Evolutionary conservation across 2,113 vertebrate genomes (phyloP).

Genomic region (Thunnus maccoyii): DNA sequence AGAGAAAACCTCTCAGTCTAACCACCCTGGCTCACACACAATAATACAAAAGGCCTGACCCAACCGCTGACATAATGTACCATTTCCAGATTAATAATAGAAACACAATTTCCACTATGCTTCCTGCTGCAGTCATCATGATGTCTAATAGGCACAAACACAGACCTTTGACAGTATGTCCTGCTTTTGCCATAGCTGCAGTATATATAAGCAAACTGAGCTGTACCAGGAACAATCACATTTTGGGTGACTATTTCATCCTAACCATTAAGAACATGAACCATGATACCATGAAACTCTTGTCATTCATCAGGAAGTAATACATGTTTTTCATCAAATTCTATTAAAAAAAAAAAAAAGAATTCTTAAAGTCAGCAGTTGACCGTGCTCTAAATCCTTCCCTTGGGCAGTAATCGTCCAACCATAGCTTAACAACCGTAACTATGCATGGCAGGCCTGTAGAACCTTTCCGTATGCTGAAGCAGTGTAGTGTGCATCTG

Average conservation of each 20-base stretch:
- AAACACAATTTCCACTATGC: slow-evolving; percentile 45
- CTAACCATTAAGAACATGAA: neutral
- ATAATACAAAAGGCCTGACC: slow-evolving; percentile 28
- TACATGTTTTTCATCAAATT: no score
- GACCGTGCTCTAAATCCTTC: no score
- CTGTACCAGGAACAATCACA: neutral
- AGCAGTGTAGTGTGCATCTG: no score
- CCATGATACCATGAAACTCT: neutral
- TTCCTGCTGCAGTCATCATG: slow-evolving; percentile 27
- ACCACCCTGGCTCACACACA: slow-evolving; percentile 3
- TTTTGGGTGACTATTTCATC: neutral
- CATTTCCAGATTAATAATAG: slow-evolving; percentile 55
- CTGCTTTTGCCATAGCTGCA: neutral
- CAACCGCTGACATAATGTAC: slow-evolving; percentile 36
- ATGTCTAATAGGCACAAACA: slow-evolving; percentile 30
- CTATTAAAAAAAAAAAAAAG: no score
- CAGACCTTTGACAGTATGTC: slow-evolving; percentile 20
- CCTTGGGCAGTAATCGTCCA: no score
- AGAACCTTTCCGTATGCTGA: no score
- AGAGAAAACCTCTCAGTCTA: slow-evolving; percentile 1
- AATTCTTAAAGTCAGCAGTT: neutral
- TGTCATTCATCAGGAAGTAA: neutral
- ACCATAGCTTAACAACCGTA: no score
- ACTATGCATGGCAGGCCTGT: no score
- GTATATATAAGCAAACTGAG: slow-evolving; percentile 12